Conservation (phyloP, 2,797 vertebrate genomes). For the Chromobotia macracanthus region DNA sequence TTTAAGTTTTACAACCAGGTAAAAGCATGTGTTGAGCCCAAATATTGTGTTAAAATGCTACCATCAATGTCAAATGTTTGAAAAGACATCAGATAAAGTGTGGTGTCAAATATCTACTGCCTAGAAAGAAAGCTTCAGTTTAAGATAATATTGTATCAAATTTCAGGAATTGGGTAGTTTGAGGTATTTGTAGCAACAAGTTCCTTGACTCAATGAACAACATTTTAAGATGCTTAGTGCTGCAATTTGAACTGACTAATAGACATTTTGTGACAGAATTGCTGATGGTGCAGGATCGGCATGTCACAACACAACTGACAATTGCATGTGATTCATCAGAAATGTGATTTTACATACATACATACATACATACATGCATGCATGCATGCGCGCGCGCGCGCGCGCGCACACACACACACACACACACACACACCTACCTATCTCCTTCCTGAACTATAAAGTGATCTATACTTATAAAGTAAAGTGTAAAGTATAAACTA, state of each 20-base stretch:
- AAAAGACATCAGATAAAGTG: not conserved
- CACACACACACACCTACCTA: no score
- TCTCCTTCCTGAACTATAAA: no score
- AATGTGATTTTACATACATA: not conserved
- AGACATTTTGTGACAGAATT: slow-evolving; percentile 23
- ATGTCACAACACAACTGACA: slow-evolving; percentile 13
- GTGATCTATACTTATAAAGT: no score
- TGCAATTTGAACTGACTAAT: not conserved
- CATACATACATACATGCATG: not conserved
- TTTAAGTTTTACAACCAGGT: not conserved
- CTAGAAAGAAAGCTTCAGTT: slow-evolving; percentile 8
- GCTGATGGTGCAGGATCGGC: slow-evolving; percentile 29
- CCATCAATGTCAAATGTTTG: not conserved
- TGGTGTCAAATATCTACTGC: not conserved
- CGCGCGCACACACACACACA: no score
- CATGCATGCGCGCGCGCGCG: no score
- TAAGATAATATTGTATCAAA: slow-evolving; percentile 19
- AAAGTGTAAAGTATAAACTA: no score
- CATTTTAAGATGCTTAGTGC: not conserved
- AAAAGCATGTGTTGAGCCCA: not conserved
- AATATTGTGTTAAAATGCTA: not conserved
- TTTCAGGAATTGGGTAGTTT: not conserved
- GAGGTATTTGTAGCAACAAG: not conserved
- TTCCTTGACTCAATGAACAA: not conserved
- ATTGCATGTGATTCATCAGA: not conserved